phyloP scores from a whole-genome alignment of 2,113 vertebrate species.

The Rhinoptilus africanus region DNA sequence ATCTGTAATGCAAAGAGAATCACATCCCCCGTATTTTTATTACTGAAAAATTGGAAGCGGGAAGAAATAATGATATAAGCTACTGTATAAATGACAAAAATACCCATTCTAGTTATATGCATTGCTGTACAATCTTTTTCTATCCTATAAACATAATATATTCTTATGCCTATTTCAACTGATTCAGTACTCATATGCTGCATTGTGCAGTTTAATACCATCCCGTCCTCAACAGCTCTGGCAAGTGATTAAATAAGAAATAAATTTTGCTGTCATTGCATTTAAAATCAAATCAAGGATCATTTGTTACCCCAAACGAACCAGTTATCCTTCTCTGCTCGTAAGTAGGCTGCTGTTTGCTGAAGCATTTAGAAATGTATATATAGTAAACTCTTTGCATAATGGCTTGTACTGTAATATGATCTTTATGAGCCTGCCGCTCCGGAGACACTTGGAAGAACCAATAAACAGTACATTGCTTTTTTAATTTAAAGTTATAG shows the following conservation, averaged over 20 bases:
- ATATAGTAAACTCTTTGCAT: conserved; percentile 61
- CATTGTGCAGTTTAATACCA: conserved; percentile 52
- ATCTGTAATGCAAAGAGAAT: conserved; percentile 72
- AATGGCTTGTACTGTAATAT: conserved; percentile 67
- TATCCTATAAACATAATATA: conserved; percentile 73
- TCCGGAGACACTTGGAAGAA: conserved; percentile 18
- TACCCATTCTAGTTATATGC: conserved; percentile 43
- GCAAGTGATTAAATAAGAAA: conserved; percentile 77
- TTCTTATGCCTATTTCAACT: conserved; percentile 35
- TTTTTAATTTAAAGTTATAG: conserved; percentile 73
- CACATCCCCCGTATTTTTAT: conserved; percentile 71
- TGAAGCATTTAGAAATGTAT: conserved; percentile 70
- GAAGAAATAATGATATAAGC: conserved; percentile 67
- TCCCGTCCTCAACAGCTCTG: conserved; percentile 55
- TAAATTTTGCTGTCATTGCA: conserved; percentile 77
- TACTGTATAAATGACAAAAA: conserved; percentile 70
- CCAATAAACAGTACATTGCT: conserved; percentile 57
- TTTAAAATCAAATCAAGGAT: conserved; percentile 82
- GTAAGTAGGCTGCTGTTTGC: conserved; percentile 72
- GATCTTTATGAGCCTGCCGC: conserved; percentile 68
- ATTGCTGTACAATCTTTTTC: conserved; percentile 7
- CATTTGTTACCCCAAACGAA: conserved; percentile 78
- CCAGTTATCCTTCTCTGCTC: conserved; percentile 69
- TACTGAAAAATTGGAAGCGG: conserved; percentile 66
- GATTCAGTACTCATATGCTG: conserved; percentile 53